Base-by-base conservation (phyloP, 2,888 invertebrate genomes). In the Nezara viridula region DNA sequence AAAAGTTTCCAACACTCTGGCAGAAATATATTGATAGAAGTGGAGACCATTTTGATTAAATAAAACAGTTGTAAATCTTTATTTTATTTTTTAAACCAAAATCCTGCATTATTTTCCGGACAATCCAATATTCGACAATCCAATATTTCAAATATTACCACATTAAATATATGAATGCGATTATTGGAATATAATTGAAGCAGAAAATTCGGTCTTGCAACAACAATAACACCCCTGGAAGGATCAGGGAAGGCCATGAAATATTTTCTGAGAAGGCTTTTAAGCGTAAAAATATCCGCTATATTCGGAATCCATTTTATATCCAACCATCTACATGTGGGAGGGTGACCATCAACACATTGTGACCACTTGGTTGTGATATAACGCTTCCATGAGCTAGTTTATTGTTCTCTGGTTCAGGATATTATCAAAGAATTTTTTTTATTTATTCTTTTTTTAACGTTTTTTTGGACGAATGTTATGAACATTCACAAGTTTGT, bases 261-360 rank as follows among this genome's bases (percentile, higher is more conserved):
- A 73, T 73, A 73, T 73, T 73, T 73, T 73, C 37, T 4, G 66
- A 37, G 32, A 37, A 73, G 4, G 32, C 66, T 73, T 37, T 73
- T 73, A 73, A 73, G 66, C 66, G 66, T 73, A 37, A 73, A 73
- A 73, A 73, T 73, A 73, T 73, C 66, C 32, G 12, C 60, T 60
- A 32, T 60, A 60, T 60, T 60, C 27, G 60, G 66, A 73, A 73
- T 73, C 66, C 66, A 19, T 73, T 73, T 73, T 37, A 73, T 73
- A 73, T 9, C 66, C 66, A 5, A 37, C 37, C 66, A 37, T 73
- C 66, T 7, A 27, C 19, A 7, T 19, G 66, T 73, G 66, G 66
- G 66, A 27, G 66, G n/a, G 66, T 37, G 1, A 37, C 32, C 66
- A 73, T 37, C 32, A 37, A 19, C 37, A 32, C 66, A 32, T 37